Evolutionary conservation across 2,797 vertebrate species (phyloP).

Genomic region (Mallotus villosus): DNA sequence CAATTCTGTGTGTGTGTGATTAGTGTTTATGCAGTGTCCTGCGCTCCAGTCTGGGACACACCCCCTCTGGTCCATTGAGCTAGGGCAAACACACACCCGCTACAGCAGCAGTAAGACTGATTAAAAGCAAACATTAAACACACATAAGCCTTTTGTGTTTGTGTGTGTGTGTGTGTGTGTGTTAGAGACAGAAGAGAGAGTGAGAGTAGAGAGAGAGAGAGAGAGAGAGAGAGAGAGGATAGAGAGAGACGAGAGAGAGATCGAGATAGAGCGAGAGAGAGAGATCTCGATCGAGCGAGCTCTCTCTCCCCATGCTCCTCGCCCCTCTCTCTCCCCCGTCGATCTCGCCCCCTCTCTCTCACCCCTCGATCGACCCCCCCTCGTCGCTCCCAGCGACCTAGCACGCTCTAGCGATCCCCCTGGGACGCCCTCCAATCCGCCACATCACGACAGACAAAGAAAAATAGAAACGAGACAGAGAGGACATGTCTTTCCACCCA

Average conservation of each 20-base stretch:
- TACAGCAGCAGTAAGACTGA: slow-evolving; percentile 1
- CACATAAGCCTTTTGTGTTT: slow-evolving; percentile 15
- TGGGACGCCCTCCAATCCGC: too few species aligned
- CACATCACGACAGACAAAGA: too few species aligned
- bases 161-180: slow-evolving; percentile 33
- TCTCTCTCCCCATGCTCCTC: too few species aligned
- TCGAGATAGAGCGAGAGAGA: not conserved
- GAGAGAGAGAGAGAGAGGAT: not conserved
- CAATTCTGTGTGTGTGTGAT: not conserved
- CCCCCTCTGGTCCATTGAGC: not conserved
- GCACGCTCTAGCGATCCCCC: too few species aligned
- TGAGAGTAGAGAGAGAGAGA: not conserved
- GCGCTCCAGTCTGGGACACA: not conserved
- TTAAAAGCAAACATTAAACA: slow-evolving; percentile 16
- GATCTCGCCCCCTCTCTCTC: too few species aligned
- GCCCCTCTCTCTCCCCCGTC: too few species aligned
- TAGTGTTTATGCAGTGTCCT: too few species aligned
- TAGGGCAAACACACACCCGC: slow-evolving; percentile 8
- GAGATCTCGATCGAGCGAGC: too few species aligned
- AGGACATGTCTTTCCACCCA: not conserved
- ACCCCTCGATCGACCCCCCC: too few species aligned
- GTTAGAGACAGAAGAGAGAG: not conserved
- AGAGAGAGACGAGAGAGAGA: not conserved
- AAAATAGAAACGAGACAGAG: slow-evolving; percentile 1
- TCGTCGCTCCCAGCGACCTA: too few species aligned